A percentile compares a stretch with the other conserved stretches of the same genome.
Conservation (phyloP, 2,888 invertebrate genomes). For the Leptinotarsa tumamoca region DNA sequence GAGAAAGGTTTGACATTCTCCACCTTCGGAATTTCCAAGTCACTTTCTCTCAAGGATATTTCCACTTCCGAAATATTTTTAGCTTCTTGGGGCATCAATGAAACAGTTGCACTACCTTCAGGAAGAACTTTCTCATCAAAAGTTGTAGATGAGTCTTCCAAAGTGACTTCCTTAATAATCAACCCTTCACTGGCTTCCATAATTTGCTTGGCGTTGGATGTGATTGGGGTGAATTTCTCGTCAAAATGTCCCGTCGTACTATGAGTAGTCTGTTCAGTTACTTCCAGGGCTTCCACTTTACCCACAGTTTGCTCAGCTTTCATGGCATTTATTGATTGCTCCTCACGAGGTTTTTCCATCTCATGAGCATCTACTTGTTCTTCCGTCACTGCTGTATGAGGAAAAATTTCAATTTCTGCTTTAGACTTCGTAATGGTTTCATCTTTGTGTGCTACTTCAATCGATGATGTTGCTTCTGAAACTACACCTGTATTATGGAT, state of each 20-base stretch:
- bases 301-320: conserved; percentile 62
- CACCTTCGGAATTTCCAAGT: conserved; percentile 57
- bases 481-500: conserved; percentile 44
- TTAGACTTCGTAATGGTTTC: conserved; percentile 48
- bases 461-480: conserved; percentile 46
- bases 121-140: conserved; percentile 60
- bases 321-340: conserved; percentile 50
- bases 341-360: conserved; percentile 61
- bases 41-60: conserved; percentile 73
- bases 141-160: conserved; percentile 57
- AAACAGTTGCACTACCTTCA: conserved; percentile 66
- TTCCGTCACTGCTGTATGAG: conserved; percentile 64
- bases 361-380: conserved; percentile 64
- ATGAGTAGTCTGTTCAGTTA: conserved; percentile 70
- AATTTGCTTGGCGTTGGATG: conserved; percentile 65
- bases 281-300: conserved; percentile 69
- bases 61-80: conserved; percentile 75
- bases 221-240: conserved; percentile 64
- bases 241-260: conserved; percentile 68
- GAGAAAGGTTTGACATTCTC: conserved; percentile 40
- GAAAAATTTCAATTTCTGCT: conserved; percentile 64
- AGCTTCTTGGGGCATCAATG: conserved; percentile 75
- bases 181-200: conserved; percentile 67
- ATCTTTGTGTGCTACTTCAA: conserved; percentile 42
- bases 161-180: conserved; percentile 66